Conservation (phyloP, 2,888 invertebrate genomes). For the Loripinus fragilis region DNA sequence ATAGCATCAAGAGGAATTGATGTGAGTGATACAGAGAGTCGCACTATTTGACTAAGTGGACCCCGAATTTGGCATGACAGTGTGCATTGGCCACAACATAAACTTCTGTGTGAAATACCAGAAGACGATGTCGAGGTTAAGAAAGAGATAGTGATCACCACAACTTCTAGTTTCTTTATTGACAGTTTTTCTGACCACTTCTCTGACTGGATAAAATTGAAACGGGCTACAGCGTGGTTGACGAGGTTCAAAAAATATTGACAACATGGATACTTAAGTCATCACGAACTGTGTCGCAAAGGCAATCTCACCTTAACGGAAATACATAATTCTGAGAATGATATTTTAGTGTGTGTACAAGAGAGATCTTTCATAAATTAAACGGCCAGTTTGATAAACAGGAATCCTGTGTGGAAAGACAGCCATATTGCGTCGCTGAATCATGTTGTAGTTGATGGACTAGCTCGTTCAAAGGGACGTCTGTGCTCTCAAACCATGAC, state of each 20-base stretch:
- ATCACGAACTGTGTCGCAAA: not conserved
- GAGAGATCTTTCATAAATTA: not conserved
- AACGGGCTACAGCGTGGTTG: too few relatives aligned
- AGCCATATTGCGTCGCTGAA: constrained; percentile 22
- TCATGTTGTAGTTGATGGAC: constrained; percentile 16
- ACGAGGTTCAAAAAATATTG: constrained; percentile 24
- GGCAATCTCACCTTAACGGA: constrained; percentile 28
- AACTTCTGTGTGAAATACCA: constrained; percentile 5
- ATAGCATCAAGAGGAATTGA: too few relatives aligned
- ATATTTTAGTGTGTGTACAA: constrained; percentile 21
- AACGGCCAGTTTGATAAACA: constrained; percentile 3
- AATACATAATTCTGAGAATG: constrained; percentile 19
- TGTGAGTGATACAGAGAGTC: too few relatives aligned
- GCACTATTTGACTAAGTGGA: constrained; percentile 22
- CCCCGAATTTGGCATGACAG: constrained; percentile 15
- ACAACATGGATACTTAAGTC: constrained; percentile 19
- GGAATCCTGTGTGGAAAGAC: constrained; percentile 23
- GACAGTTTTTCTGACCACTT: not conserved
- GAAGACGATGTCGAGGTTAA: too few relatives aligned
- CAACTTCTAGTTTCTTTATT: constrained; percentile 9
- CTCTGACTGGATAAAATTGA: constrained; percentile 27
- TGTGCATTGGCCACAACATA: constrained; percentile 24
- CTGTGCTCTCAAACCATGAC: not conserved
- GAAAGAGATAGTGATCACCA: constrained; percentile 22
- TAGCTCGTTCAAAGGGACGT: constrained; percentile 9